phyloP scores from a whole-genome alignment of 2,888 invertebrate species.

The Crepidodera aurea region DNA sequence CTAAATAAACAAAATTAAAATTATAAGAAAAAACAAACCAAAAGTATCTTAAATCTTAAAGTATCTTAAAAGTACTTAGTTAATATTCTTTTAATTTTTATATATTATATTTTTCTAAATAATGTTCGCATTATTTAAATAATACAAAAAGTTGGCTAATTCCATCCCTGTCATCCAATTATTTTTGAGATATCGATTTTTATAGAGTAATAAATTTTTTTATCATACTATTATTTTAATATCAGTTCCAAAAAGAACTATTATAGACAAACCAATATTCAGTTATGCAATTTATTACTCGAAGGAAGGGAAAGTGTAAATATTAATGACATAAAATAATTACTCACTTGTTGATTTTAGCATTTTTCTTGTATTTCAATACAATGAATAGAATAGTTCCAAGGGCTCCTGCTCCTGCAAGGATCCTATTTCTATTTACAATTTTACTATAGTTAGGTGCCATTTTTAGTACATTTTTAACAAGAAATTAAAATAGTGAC shows the following conservation, averaged over 20 bases:
- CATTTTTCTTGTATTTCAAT: conserved; percentile 63
- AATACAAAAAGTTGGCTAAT: no score
- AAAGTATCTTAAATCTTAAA: neutral
- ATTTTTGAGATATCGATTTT: no score
- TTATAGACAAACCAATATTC: no score
- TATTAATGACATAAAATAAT: conserved; percentile 21
- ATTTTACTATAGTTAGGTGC: conserved; percentile 81
- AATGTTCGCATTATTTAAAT: no score
- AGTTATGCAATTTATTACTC: neutral
- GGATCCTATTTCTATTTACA: conserved; percentile 71
- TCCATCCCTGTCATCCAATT: no score
- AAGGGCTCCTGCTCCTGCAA: conserved; percentile 72
- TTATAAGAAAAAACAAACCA: conserved; percentile 7
- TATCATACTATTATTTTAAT: no score
- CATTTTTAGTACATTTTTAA: conserved; percentile 62
- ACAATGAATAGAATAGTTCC: conserved; percentile 68
- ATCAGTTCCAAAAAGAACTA: no score
- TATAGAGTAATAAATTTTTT: no score
- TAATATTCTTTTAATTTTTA: no score
- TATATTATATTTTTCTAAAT: no score
- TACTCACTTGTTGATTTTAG: conserved; percentile 50
- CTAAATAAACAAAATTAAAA: conserved; percentile 30
- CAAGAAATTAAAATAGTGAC: neutral
- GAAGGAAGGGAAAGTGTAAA: conserved; percentile 13
- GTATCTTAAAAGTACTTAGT: no score